Evolutionary conservation across 2,113 vertebrate species (phyloP).

Genomic region (Todiramphus saurophagus): DNA sequence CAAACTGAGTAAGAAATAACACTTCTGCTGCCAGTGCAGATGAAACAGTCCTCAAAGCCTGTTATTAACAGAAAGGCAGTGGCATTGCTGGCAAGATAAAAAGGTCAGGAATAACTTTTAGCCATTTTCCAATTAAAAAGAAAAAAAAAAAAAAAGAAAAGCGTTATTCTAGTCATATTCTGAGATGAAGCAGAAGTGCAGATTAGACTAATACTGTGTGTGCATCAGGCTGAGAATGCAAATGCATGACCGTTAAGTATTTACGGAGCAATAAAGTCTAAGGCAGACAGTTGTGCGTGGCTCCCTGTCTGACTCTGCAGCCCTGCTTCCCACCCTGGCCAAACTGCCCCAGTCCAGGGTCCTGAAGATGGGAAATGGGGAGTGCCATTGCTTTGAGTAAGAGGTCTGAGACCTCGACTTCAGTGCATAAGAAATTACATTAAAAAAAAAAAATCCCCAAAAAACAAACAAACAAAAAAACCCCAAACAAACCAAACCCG

Average conservation of each 20-base stretch:
- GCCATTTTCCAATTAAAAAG: background rate
- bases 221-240: background rate
- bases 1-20: slow-evolving; percentile 33
- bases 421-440: background rate
- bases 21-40: slow-evolving; percentile 18
- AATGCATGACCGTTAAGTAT: background rate
- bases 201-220: background rate
- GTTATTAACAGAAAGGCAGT: slow-evolving; percentile 45
- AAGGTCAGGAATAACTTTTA: slow-evolving; percentile 13
- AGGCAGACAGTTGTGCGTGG: accelerated
- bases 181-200: background rate
- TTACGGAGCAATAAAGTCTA: accelerated
- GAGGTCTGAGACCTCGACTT: background rate
- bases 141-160: background rate
- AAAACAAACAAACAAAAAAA: too few species aligned
- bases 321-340: background rate
- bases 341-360: accelerated
- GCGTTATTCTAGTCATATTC: background rate
- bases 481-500: background rate
- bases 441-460: background rate
- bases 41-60: background rate
- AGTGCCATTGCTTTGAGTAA: background rate
- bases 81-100: background rate
- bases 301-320: background rate
- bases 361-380: background rate